Evolutionary conservation across 1,140 invertebrate species (phyloP).

Genomic region (Temnothorax nylanderi): DNA sequence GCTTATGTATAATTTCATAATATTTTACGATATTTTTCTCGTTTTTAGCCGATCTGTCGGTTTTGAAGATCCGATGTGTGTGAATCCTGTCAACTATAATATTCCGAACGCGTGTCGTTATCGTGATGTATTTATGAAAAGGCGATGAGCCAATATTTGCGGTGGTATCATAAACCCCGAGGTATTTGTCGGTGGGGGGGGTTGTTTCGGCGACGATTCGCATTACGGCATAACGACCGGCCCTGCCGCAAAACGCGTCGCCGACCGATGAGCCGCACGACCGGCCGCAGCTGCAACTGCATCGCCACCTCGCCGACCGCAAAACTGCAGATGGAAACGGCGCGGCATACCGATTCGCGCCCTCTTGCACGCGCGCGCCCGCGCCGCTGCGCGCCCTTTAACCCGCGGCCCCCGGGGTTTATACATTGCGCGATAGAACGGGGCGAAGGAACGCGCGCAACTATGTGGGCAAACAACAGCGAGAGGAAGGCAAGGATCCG

Average conservation of each 20-base stretch:
- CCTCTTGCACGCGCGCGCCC: slow-evolving; percentile 41
- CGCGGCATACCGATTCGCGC: slow-evolving; percentile 68
- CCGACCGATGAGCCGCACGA: slow-evolving; percentile 42
- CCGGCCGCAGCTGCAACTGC: slow-evolving; percentile 65
- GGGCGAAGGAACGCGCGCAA: slow-evolving; percentile 46
- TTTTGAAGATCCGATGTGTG: background rate
- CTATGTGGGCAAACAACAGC: slow-evolving; percentile 65
- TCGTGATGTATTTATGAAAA: slow-evolving; percentile 66
- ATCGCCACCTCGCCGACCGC: slow-evolving; percentile 69
- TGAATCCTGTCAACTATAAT: background rate
- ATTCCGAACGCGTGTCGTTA: background rate
- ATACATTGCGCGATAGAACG: slow-evolving; percentile 43
- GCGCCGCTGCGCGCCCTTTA: slow-evolving; percentile 9
- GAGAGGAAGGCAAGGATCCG: slow-evolving; percentile 26
- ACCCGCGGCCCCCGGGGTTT: slow-evolving; percentile 2
- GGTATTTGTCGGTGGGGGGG: slow-evolving; percentile 50
- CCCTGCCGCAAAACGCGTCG: slow-evolving; percentile 71
- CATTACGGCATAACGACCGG: slow-evolving; percentile 67
- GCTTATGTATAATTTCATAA: background rate
- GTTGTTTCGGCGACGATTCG: slow-evolving; percentile 54
- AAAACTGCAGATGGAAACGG: slow-evolving; percentile 66
- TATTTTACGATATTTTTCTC: background rate
- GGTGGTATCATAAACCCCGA: slow-evolving; percentile 62
- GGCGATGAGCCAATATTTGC: slow-evolving; percentile 66
- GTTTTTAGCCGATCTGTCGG: background rate